Percentiles rank a stretch among this genome's conserved stretches.
phyloP scores from a whole-genome alignment of 2,113 vertebrate species.

The Oreochromis tanganicae region DNA sequence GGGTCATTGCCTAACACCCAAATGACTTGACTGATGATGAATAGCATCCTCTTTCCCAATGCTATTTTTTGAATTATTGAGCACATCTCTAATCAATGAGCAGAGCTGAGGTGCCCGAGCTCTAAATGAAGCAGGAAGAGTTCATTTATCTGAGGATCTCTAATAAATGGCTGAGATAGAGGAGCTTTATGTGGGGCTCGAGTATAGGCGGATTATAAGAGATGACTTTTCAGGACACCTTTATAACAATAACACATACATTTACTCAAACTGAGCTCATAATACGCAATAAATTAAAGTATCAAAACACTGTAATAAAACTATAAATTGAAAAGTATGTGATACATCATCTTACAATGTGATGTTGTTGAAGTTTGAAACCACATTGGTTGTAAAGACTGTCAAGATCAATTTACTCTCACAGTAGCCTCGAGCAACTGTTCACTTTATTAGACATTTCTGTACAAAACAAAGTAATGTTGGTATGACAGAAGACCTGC shows the following conservation, averaged over 20 bases:
- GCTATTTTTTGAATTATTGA: constrained; percentile 58
- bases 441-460: background rate
- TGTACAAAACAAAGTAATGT: background rate
- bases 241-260: background rate
- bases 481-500: background rate
- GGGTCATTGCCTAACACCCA: constrained; percentile 35
- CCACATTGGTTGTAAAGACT: background rate
- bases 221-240: background rate
- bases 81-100: constrained; percentile 40
- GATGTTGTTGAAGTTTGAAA: background rate
- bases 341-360: background rate
- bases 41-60: constrained; percentile 14
- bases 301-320: background rate
- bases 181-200: background rate
- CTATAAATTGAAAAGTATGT: background rate
- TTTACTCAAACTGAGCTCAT: background rate
- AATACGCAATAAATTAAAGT: background rate
- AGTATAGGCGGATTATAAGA: background rate
- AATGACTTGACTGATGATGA: constrained; percentile 35
- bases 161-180: background rate
- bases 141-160: constrained; percentile 15
- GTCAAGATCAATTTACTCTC: background rate
- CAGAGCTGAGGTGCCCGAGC: background rate
- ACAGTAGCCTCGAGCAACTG: background rate
- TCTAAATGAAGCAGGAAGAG: constrained; percentile 12